Percentiles rank a stretch among this genome's conserved stretches.
Evolutionary conservation across 2,797 vertebrate species (phyloP).

Genomic region (Cossypha caffra): DNA sequence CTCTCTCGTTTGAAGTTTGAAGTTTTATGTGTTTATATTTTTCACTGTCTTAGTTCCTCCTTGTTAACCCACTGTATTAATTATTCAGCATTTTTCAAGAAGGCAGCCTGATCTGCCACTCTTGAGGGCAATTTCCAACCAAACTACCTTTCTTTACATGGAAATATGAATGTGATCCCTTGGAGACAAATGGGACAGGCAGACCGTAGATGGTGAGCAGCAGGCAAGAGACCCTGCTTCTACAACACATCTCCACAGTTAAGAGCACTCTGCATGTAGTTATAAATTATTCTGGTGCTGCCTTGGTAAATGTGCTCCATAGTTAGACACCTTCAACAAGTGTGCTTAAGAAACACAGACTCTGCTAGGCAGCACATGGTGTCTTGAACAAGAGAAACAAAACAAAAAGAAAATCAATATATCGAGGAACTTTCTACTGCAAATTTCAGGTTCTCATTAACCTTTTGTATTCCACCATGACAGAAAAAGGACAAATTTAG

Average conservation of each 20-base stretch:
- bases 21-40: neutral
- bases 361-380: neutral
- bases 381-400: neutral
- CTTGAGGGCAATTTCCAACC: neutral
- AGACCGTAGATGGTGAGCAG: neutral
- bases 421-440: neutral
- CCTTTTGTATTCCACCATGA: neutral
- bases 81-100: neutral
- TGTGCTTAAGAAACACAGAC: neutral
- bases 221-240: neutral
- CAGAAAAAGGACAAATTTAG: neutral
- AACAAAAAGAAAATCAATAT: neutral
- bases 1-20: neutral
- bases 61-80: neutral
- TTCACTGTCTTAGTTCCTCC: neutral
- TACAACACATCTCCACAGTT: neutral
- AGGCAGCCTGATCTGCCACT: neutral
- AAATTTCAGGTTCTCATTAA: constrained; percentile 31
- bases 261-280: neutral
- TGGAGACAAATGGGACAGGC: neutral
- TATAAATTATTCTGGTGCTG: neutral
- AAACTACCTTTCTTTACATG: neutral
- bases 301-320: neutral
- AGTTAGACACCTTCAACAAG: neutral
- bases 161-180: neutral